Percentiles rank a stretch among this genome's conserved stretches.
Conservation (phyloP, 2,797 vertebrate species). For the Sebastes nivosus region DNA sequence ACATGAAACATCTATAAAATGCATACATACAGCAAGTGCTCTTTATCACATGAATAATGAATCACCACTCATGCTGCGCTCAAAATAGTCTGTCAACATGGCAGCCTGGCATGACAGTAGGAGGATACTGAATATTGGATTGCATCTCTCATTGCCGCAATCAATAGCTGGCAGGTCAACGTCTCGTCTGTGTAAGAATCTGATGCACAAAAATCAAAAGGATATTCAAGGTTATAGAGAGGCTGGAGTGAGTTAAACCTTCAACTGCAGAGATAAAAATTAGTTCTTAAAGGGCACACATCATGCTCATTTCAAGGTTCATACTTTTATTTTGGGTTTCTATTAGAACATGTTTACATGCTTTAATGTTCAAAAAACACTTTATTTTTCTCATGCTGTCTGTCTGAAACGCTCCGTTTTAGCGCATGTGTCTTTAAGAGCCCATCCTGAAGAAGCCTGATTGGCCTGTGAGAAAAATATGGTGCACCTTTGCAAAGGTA, state of each 20-base stretch:
- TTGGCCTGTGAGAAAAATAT: no score
- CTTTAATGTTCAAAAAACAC: not conserved
- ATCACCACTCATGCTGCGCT: conserved; percentile 56
- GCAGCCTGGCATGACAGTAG: conserved; percentile 31
- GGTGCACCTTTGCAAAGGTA: no score
- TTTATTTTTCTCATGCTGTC: not conserved
- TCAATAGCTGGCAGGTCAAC: conserved; percentile 60
- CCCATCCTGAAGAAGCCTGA: no score
- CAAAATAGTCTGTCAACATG: conserved; percentile 69
- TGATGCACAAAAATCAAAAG: conserved; percentile 39
- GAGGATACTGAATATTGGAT: conserved; percentile 54
- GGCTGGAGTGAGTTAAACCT: not conserved
- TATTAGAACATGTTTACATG: not conserved
- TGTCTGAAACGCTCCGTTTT: not conserved
- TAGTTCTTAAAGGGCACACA: not conserved
- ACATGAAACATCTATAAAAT: conserved; percentile 34
- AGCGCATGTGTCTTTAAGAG: no score
- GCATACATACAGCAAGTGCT: conserved; percentile 22
- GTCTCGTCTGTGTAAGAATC: conserved; percentile 20
- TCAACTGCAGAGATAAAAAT: not conserved
- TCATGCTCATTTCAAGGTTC: not conserved
- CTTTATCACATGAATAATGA: conserved; percentile 68
- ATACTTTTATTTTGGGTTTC: not conserved
- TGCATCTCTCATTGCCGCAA: conserved; percentile 45
- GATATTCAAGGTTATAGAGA: conserved; percentile 47